Evolutionary conservation across 2,888 invertebrate genomes (phyloP), one percentile per base, ranked within the genome.

Genomic region (Erebia ligea): DNA sequence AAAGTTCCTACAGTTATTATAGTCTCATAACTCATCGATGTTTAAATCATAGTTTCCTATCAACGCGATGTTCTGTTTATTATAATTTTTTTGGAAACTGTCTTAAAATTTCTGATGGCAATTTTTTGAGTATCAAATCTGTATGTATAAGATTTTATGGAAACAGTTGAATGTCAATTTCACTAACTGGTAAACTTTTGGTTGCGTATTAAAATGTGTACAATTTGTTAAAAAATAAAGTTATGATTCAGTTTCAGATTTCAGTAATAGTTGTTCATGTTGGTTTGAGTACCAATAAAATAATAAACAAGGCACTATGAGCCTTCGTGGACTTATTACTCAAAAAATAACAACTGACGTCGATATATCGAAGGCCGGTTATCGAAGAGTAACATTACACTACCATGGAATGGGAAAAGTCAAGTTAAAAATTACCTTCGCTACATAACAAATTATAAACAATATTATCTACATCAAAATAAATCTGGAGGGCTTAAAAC

Each of bases 401-500:
- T 69, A 73, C 45, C 58, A 58, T 68, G 66, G 57, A 73, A 68
- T 61, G 69, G 70, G 74, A 72, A 68, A 74, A 61, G 64, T 63
- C 63, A 74, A 73, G 71, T 70, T 42, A 68, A 67, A 52, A 19
- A 69, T 68, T 76, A 75, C 71, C 69, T 71, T 69, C 70, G 72
- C 75, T 80, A 80, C 80, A 79, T 82, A 86, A 82, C 79, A 81
- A 83, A 77, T 79, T 79, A 82, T 84, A 86, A 87, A 84, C 84
- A 82, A 86, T 86, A 86, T 86, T 85, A 90, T 90, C 90, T 91
- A 91, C 89, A 89, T 82, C 82, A 82, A 82, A 84, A 85, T 83
- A 89, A 89, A 87, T 87, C 82, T 84, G 86, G 79, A 86, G 82
- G 80, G 75, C 90, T 92, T 93, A 92, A 88, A 93, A 94, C 91